Evolutionary conservation across 2,888 invertebrate genomes (phyloP), one percentile per base, ranked within the genome.

Genomic region (Ceramica pisi): DNA sequence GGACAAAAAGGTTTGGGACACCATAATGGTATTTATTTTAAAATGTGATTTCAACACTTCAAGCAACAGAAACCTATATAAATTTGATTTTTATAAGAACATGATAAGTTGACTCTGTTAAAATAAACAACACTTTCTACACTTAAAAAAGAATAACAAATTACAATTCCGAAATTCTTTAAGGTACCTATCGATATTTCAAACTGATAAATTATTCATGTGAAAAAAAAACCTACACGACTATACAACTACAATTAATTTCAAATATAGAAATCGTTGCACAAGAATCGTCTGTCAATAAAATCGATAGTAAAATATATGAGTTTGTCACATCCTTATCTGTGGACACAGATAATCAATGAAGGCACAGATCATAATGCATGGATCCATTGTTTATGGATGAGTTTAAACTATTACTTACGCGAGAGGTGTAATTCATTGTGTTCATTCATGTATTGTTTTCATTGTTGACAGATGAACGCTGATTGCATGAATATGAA

Each of bases 261-360:
- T 85, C 46, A 23, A 80, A 75, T 68, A 77, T 78, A 72, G 74
- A 79, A 86, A 83, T 72, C 64, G 64, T 74, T 74, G 56, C 72
- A 53, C 44, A 72, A 75, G 75, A 81, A 78, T 76, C 80, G 67
- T 73, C 64, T 71, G 75, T 80, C 81, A 84, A 85, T 75, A 78
- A 82, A 82, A 88, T 89, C 89, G 88, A 91, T 87, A 86, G 79
- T 85, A 87, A 68, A 85, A 89, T 91, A 87, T 89, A 90, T 90
- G 80, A 87, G 68, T 69, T 80, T 88, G 89, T 88, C 90, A 86
- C 86, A 69, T 85, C 81, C 85, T 90, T 90, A 90, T 89, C 89
- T 79, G 71, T 80, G 84, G 85, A 84, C 81, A 83, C 78, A 82
- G 82, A 85, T 87, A 83, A 83, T 83, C 75, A 83, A 84, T 81